Evolutionary conservation across 2,888 invertebrate species (phyloP).

Genomic region (Gerris lacustris): DNA sequence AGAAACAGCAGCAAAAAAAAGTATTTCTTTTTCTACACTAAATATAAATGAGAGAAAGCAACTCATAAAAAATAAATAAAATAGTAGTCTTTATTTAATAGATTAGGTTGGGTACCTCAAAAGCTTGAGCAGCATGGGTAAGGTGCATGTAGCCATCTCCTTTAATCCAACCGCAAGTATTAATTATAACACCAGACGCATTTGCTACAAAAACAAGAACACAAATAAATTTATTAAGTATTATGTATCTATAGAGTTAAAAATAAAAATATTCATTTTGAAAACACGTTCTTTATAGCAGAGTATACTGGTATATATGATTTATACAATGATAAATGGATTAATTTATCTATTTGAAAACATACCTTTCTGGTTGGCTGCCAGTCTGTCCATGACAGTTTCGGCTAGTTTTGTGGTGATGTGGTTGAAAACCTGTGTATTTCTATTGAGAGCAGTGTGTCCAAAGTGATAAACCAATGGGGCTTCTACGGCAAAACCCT

Average conservation of each 20-base stretch:
- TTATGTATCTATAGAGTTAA: background rate
- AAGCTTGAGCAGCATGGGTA: constrained; percentile 78
- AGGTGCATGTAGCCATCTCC: constrained; percentile 78
- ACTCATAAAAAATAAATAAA: background rate
- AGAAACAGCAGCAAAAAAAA: too few relatives aligned
- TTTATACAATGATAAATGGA: too few relatives aligned
- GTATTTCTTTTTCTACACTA: too few relatives aligned
- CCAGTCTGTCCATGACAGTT: constrained; percentile 69
- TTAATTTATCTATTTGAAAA: too few relatives aligned
- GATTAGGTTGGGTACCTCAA: constrained; percentile 45
- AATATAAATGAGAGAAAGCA: too few relatives aligned
- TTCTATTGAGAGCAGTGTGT: constrained; percentile 60
- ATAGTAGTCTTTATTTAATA: background rate
- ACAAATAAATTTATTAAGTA: background rate
- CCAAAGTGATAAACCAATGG: constrained; percentile 92
- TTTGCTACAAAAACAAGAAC: constrained; percentile 46
- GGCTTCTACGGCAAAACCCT: constrained; percentile 87
- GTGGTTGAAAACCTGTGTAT: constrained; percentile 70
- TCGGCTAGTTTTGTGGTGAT: constrained; percentile 74
- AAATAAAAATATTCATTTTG: constrained; percentile 2
- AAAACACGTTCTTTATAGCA: too few relatives aligned
- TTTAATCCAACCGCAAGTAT: constrained; percentile 97
- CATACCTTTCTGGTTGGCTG: constrained; percentile 72
- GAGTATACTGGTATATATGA: too few relatives aligned
- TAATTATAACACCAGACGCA: constrained; percentile 82